Evolutionary conservation across 2,888 invertebrate species (phyloP).

Genomic region (Caenorhabditis doughertyi): DNA sequence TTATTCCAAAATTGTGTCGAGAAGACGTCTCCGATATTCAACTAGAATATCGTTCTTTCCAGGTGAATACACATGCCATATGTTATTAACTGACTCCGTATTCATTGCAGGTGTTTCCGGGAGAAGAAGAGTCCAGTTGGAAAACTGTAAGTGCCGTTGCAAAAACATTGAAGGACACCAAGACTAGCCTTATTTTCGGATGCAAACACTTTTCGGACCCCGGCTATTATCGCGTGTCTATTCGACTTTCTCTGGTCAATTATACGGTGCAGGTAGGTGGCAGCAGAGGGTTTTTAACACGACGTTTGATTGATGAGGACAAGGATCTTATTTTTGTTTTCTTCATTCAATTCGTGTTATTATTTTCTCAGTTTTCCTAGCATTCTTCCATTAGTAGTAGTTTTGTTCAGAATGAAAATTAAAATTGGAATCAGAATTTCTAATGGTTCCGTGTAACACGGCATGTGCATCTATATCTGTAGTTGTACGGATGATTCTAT

Average conservation of each 20-base stretch:
- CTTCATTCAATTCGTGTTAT: background rate
- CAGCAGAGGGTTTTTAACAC: constrained; percentile 10
- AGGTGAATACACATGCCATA: constrained; percentile 50
- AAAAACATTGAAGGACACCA: constrained; percentile 59
- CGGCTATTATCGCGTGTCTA: constrained; percentile 72
- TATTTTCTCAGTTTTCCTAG: no score
- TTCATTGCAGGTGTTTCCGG: constrained; percentile 65
- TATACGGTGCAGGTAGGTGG: constrained; percentile 66
- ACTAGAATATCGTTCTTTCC: constrained; percentile 66
- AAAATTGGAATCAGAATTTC: constrained; percentile 38
- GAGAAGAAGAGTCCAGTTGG: constrained; percentile 66
- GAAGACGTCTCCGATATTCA: constrained; percentile 59
- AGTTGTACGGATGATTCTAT: constrained; percentile 31
- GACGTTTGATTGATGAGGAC: constrained; percentile 45
- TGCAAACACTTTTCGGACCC: constrained; percentile 71
- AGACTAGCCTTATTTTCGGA: constrained; percentile 67
- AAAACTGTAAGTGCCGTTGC: constrained; percentile 43
- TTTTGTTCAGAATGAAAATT: constrained; percentile 13
- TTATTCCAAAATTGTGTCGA: constrained; percentile 66
- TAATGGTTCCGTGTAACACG: constrained; percentile 1
- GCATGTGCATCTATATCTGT: constrained; percentile 2
- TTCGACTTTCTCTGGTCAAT: constrained; percentile 63
- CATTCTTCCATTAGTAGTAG: no score
- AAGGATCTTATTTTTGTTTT: background rate
- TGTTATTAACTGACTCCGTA: constrained; percentile 12